phyloP scores from a whole-genome alignment of 1,140 invertebrate genomes.

The Papilio machaon region DNA sequence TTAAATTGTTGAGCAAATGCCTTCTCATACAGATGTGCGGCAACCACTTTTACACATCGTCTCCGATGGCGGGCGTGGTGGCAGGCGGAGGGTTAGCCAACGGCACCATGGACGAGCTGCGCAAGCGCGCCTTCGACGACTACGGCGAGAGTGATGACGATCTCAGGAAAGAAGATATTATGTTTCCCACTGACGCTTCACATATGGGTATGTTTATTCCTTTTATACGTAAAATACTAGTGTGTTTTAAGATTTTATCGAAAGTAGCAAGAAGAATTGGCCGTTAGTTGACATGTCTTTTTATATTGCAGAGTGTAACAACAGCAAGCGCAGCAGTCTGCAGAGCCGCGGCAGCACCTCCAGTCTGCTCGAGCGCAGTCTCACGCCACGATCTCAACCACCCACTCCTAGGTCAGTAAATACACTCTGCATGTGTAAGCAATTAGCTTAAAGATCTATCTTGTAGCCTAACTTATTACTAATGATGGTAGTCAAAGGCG shows the following conservation, averaged over 20 bases:
- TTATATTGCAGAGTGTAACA: slow-evolving; percentile 83
- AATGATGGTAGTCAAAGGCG: too few relatives aligned
- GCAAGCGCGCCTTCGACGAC: slow-evolving; percentile 88
- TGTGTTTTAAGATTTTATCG: neutral
- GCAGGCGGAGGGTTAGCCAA: slow-evolving; percentile 80
- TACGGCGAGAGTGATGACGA: slow-evolving; percentile 95
- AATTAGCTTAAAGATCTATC: neutral
- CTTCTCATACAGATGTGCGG: slow-evolving; percentile 50
- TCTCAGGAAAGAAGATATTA: slow-evolving; percentile 92
- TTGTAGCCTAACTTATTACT: too few relatives aligned
- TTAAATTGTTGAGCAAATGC: neutral
- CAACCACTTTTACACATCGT: slow-evolving; percentile 77
- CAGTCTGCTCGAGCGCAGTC: slow-evolving; percentile 90
- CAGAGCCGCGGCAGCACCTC: slow-evolving; percentile 94
- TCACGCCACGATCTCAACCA: slow-evolving; percentile 93
- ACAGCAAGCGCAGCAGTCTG: slow-evolving; percentile 94
- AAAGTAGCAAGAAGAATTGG: too few relatives aligned
- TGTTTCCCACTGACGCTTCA: slow-evolving; percentile 87
- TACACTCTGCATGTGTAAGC: neutral
- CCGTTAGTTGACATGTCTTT: neutral
- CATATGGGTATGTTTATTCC: slow-evolving; percentile 83
- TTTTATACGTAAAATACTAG: slow-evolving; percentile 9
- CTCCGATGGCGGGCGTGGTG: slow-evolving; percentile 69
- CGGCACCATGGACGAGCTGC: slow-evolving; percentile 79
- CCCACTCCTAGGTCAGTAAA: slow-evolving; percentile 89